phyloP scores from a whole-genome alignment of 2,888 invertebrate genomes.

The Hololepta plana region DNA sequence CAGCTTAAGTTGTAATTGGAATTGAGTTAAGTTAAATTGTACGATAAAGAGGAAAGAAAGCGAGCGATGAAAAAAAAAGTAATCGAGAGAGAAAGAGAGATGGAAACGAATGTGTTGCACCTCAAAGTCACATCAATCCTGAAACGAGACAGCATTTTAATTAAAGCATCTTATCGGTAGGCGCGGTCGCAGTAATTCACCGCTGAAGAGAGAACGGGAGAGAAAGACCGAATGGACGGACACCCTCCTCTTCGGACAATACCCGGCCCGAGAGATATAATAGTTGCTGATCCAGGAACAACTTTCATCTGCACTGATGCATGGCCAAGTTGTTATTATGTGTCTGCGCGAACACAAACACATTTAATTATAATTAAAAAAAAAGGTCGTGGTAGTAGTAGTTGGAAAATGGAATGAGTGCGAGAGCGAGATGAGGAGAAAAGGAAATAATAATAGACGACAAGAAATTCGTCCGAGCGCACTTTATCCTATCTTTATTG shows the following conservation, averaged over 20 bases:
- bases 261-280: too few species aligned
- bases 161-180: conserved; percentile 33
- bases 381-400: too few species aligned
- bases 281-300: conserved; percentile 30
- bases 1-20: too few species aligned
- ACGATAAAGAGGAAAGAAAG: background rate
- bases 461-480: too few species aligned
- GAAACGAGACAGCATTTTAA: conserved; percentile 30
- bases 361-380: too few species aligned
- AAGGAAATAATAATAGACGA: too few species aligned
- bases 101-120: conserved; percentile 12
- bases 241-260: conserved; percentile 27
- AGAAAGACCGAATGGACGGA: conserved; percentile 25
- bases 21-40: too few species aligned
- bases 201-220: conserved; percentile 6
- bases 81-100: conserved; percentile 1
- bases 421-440: too few species aligned
- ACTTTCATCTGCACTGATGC: conserved; percentile 29
- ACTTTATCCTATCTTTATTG: too few species aligned
- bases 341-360: too few species aligned
- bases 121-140: conserved; percentile 27
- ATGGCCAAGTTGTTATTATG: too few species aligned
- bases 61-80: conserved; percentile 4
- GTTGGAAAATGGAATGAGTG: too few species aligned
- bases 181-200: conserved; percentile 29